These are phyloP conservation scores for Hydraecia micacea DNA, from an alignment of 2,888 invertebrate genomes.

Conservation along the genomic window DNA sequence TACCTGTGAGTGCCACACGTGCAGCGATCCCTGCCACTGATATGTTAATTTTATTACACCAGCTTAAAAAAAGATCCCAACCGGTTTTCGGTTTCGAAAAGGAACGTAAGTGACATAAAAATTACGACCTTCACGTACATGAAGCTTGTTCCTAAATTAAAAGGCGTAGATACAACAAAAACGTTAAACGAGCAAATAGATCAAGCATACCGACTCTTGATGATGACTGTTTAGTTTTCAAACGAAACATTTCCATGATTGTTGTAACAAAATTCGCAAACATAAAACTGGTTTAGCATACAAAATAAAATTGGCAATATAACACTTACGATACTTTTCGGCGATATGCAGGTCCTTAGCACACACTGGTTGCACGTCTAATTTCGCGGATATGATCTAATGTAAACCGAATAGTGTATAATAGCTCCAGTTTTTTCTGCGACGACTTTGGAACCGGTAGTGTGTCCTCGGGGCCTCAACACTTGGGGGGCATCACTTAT, in stretches of 20 bases:
- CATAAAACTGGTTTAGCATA: slow-evolving; percentile 69
- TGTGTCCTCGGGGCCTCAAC: slow-evolving; percentile 69
- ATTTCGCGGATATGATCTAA: slow-evolving; percentile 71
- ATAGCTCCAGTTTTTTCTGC: slow-evolving; percentile 71
- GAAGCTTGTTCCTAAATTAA: slow-evolving; percentile 71
- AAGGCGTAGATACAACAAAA: slow-evolving; percentile 73
- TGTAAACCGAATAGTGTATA: slow-evolving; percentile 61
- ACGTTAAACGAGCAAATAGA: slow-evolving; percentile 64
- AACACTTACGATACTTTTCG: slow-evolving; percentile 81
- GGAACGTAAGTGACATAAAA: slow-evolving; percentile 86
- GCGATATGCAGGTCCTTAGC: slow-evolving; percentile 75
- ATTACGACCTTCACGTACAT: slow-evolving; percentile 82
- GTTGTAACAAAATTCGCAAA: slow-evolving; percentile 68
- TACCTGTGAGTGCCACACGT: slow-evolving; percentile 71
- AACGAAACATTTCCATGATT: slow-evolving; percentile 73
- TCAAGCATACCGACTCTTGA: slow-evolving; percentile 57
- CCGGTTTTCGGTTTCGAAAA: slow-evolving; percentile 88
- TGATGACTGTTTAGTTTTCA: slow-evolving; percentile 67
- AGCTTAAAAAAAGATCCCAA: slow-evolving; percentile 85
- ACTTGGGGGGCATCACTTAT: slow-evolving; percentile 76
- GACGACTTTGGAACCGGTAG: slow-evolving; percentile 70
- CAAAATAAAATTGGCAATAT: slow-evolving; percentile 68
- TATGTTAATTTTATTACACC: slow-evolving; percentile 89
- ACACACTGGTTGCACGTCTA: slow-evolving; percentile 77
- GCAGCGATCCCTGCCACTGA: slow-evolving; percentile 82